phyloP scores from a whole-genome alignment of 2,797 vertebrate genomes.

The Cirrhinus mrigala region DNA sequence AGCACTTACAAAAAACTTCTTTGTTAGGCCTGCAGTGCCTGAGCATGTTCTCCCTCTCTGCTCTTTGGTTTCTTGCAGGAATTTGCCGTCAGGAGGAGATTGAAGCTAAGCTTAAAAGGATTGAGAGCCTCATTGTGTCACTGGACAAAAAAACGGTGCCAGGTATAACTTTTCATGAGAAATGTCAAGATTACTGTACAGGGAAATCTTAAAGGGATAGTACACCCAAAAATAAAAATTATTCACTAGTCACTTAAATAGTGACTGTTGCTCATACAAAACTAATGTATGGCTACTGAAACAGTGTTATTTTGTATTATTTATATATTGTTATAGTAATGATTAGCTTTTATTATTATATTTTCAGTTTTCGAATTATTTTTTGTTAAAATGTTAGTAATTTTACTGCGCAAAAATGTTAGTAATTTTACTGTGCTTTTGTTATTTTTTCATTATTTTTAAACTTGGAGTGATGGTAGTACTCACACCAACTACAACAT shows the following conservation, averaged over 20 bases:
- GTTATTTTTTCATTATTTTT: no score
- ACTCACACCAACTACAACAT: no score
- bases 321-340: not conserved
- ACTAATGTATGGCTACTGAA: not conserved
- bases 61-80: conserved; percentile 68
- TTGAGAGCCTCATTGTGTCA: conserved; percentile 83
- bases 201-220: conserved; percentile 22
- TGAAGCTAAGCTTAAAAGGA: conserved; percentile 78
- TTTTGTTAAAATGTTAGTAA: no score
- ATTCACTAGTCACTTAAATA: not conserved
- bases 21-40: conserved; percentile 28
- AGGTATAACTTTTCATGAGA: conserved; percentile 63
- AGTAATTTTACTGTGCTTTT: no score
- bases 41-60: conserved; percentile 25
- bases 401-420: no score
- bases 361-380: not conserved
- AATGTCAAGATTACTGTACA: conserved; percentile 11
- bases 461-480: no score
- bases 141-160: conserved; percentile 75
- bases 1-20: not conserved
- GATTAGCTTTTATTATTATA: not conserved
- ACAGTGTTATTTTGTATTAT: not conserved
- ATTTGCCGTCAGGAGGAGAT: conserved; percentile 83
- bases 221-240: not conserved
- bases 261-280: not conserved